phyloP scores from a whole-genome alignment of 2,113 vertebrate genomes.

The Lutjanus erythropterus region DNA sequence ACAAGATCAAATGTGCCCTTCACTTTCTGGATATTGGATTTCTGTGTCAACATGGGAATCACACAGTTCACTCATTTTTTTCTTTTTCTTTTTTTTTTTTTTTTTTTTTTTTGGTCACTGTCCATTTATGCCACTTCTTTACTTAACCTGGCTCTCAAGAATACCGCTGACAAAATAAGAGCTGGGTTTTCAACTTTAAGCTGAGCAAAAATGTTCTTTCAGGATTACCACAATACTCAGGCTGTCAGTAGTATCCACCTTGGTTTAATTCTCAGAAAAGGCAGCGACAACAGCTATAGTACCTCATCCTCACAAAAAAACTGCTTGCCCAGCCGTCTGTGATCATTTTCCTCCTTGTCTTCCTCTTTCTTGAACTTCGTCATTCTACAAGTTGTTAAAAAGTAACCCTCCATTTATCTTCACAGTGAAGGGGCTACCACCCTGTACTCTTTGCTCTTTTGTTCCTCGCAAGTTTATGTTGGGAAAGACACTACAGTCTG shows the following conservation, averaged over 20 bases:
- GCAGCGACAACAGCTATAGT: background rate
- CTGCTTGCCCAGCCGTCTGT: slow-evolving; percentile 5
- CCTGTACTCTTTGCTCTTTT: background rate
- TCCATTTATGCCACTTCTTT: slow-evolving; percentile 41
- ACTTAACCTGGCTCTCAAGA: slow-evolving; percentile 18
- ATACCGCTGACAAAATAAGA: slow-evolving; percentile 30
- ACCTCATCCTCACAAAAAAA: slow-evolving; percentile 12
- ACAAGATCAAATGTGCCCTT: slow-evolving; percentile 69
- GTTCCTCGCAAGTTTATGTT: background rate
- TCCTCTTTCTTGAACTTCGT: slow-evolving; percentile 30
- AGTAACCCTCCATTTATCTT: slow-evolving; percentile 31
- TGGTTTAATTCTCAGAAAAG: slow-evolving; percentile 42
- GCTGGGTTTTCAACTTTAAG: slow-evolving; percentile 21
- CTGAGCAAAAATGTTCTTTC: slow-evolving; percentile 37
- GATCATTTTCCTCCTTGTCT: background rate
- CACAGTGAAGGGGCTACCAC: background rate
- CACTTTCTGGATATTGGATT: slow-evolving; percentile 56
- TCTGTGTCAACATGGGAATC: slow-evolving; percentile 39
- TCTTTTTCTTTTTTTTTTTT: slow-evolving; percentile 19
- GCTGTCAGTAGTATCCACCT: slow-evolving; percentile 34
- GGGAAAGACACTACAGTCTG: slow-evolving; percentile 3
- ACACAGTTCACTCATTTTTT: slow-evolving; percentile 26
- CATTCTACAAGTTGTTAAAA: slow-evolving; percentile 35
- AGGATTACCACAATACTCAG: slow-evolving; percentile 43
- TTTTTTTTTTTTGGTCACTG: background rate